Base-by-base conservation (phyloP, 1,140 invertebrate species). In the Lasaia peninsularis region DNA sequence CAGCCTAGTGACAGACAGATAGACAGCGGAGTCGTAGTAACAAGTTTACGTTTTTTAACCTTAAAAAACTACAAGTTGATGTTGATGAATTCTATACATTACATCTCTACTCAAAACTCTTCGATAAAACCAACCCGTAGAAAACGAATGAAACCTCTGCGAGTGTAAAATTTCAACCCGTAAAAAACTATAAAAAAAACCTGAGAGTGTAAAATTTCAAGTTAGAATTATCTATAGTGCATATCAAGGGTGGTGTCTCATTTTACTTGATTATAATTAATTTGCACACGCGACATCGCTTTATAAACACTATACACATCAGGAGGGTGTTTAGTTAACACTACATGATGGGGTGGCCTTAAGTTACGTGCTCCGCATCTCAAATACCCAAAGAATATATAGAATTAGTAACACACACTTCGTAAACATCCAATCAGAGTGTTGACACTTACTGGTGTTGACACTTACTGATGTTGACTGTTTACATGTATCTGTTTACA, bases 391-490 rank as follows among this genome's bases (percentile, higher is more conserved):
- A 61, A 65, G 59, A 66, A 65, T 63, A 71, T 35, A 60, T 63
- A 56, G 60, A 58, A 69, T 65, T 72, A 66, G 58, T 54, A 60
- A 62, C 62, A 58, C 49, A 54, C 59, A 59, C 67, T 63, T 63
- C 61, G 65, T 56, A 62, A 63, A 66, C 63, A 69, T 33, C 58
- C 61, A 69, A 66, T 69, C 67, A 66, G 61, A 12, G 16, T 69
- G 64, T 69, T 66, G 63, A 69, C 63, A 57, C 35, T 40, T 53
- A 56, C 8, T n/a, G n/a, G n/a, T n/a, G n/a, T n/a, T n/a, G n/a
- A n/a, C n/a, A n/a, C n/a, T n/a, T 51, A 56, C 59, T 55, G 20
- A 32, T 55, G 51, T 60, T 31, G 53, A 61, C 53, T 61, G 49
- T 61, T 61, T 56, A 35, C 37, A 44, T 2, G 18, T 44, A 9